Base-by-base conservation (phyloP, 1,140 invertebrate species). In the Macrobrachium nipponense region DNA sequence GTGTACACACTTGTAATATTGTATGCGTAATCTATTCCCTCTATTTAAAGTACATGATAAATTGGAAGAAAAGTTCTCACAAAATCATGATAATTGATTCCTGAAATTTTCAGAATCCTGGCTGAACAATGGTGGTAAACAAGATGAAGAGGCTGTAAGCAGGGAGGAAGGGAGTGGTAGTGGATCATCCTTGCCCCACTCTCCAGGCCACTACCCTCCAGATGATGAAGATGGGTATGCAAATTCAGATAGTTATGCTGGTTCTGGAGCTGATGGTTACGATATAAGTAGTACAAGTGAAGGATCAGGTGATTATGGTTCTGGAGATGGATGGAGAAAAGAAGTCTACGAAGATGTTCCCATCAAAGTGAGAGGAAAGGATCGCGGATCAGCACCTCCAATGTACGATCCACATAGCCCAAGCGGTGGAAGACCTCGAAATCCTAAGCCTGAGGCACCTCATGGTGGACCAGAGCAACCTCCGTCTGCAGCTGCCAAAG, bases 151-250 rank as follows among this genome's bases (percentile, higher is more conserved):
- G 59, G 66, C 75, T 15, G 75, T 68, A 12, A 44, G 60, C 10
- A 15, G 77, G 44, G 84, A 87, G 76, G 86, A 76, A 61, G 86
- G 86, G 44, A 87, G 86, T 72, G 84, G 84, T 68, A 75, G 84
- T 75, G 85, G 78, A n/a, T 70, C 73, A 68, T 76, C 77, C 18
- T n/a, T 27, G 17, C 59, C 68, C 17, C n/a, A 73, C 72, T 73
- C 76, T 23, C 36, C 51, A 36, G 86, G 59, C 27, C 80, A 87
- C 27, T 83, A 83, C 66, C 86, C 86, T 18, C 86, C 86, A 18
- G 86, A 87, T 75, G 86, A 87, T 62, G 86, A 87, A 72, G 86
- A 87, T 64, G 86, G 75, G n/a, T 87, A 87, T 72, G 20, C 70
- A 15, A 51, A 51, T 12, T 51, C 51, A 11, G 17, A 83, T 68